Conservation (phyloP, 2,888 invertebrate species). For the Eurois occulta region DNA sequence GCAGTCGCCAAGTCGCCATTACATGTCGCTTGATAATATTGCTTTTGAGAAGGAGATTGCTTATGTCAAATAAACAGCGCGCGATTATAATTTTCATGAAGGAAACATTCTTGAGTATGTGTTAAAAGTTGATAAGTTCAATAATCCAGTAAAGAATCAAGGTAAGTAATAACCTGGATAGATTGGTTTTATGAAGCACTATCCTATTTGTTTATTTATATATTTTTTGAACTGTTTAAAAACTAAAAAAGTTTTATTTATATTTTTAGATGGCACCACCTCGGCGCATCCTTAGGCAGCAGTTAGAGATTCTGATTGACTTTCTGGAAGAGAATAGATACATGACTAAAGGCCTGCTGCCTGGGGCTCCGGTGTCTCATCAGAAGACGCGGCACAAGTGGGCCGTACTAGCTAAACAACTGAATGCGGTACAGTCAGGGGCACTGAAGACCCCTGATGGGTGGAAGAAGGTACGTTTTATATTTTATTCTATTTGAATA, state of each 20-base stretch:
- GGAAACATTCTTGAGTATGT: conserved; percentile 6
- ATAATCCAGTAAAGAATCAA: not conserved
- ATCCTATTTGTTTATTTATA: not conserved
- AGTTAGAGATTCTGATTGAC: conserved; percentile 82
- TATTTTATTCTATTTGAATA: not conserved
- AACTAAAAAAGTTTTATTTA: conserved; percentile 7
- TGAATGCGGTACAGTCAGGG: conserved; percentile 81
- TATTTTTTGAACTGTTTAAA: not conserved
- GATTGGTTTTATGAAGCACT: not conserved
- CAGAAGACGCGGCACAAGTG: conserved; percentile 82
- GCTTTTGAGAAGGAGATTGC: conserved; percentile 78
- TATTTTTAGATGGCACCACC: conserved; percentile 84
- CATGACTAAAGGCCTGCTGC: conserved; percentile 79
- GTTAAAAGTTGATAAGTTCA: conserved; percentile 1
- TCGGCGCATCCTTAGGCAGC: conserved; percentile 80
- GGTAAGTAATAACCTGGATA: conserved; percentile 21
- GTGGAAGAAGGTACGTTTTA: conserved; percentile 83
- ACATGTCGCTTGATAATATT: conserved; percentile 74
- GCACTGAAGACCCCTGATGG: conserved; percentile 82
- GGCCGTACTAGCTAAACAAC: conserved; percentile 80
- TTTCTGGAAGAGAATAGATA: conserved; percentile 83
- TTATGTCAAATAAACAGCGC: conserved; percentile 81
- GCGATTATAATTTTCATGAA: conserved; percentile 69
- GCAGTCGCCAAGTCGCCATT: conserved; percentile 76
- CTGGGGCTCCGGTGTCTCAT: conserved; percentile 77